phyloP scores from a whole-genome alignment of 23 tunicate species.

The Clavelina lepadiformis region DNA sequence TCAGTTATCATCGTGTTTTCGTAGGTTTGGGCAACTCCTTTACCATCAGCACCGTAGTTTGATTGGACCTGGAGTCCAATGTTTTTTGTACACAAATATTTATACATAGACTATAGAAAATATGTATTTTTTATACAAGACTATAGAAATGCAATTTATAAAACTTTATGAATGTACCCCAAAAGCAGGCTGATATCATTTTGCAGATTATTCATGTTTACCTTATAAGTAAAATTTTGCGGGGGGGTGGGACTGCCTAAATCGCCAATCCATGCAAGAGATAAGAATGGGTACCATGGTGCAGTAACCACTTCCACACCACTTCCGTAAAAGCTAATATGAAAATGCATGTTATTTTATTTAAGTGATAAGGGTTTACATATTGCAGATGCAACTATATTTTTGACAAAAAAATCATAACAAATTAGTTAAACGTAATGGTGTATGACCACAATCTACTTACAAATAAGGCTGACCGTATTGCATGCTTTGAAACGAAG shows the following conservation, averaged over 20 bases:
- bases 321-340: slow-evolving; percentile 24
- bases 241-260: background rate
- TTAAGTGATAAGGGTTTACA: no score
- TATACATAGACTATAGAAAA: no score
- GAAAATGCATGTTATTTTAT: no score
- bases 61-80: slow-evolving; percentile 16
- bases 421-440: no score
- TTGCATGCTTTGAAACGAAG: background rate
- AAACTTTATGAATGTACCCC: background rate
- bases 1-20: background rate
- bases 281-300: slow-evolving; percentile 27
- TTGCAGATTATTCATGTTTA: background rate
- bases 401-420: no score
- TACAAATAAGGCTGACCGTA: slow-evolving; percentile 46
- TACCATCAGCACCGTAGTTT: slow-evolving; percentile 45
- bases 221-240: background rate
- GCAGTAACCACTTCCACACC: slow-evolving; percentile 34
- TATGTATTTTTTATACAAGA: background rate
- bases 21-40: slow-evolving; percentile 7
- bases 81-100: no score
- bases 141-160: background rate
- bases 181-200: background rate
- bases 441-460: no score
- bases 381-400: no score
- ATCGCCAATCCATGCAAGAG: slow-evolving; percentile 36